Base-by-base conservation (phyloP, 2,113 vertebrate genomes). In the Cynoglossus semilaevis region DNA sequence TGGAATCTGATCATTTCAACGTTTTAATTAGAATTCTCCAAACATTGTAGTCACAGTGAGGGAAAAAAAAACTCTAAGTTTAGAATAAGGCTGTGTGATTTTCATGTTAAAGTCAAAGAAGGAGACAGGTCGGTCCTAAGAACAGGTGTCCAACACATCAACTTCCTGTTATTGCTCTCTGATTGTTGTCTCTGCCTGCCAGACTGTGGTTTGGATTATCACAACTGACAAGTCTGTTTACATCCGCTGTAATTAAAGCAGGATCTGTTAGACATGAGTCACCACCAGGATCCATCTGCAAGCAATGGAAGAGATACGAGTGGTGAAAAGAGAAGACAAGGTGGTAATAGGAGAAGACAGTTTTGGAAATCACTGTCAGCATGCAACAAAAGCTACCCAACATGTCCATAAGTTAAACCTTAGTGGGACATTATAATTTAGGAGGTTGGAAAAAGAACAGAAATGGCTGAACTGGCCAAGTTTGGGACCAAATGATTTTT, bases 191-290 rank as follows among this genome's bases (percentile, higher is more conserved):
- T 83, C 55, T 22, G 13, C 53, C 37, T 36, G 51, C 57, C 29
- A 46, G 76, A 29, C 45, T 19, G 64, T 82, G 80, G 66, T 85
- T 77, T 44, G 7, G 80, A 87, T 90, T 85, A 88, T 40, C 51
- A 69, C 66, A 77, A 77, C 67, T 72, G 84, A 84, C 74, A 76
- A 71, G 18, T 52, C 63, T 89, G 87, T 89, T 90, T 91, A 84
- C 71, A 78, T 87, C 67, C 42, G 40, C 49, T 15, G 40, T 82
- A 77, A 83, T 83, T 82, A 76, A 80, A 82, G 51, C 63, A 43
- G 70, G 67, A 51, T 59, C 70, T 78, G 76, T 58, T 66, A 77
- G 58, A 57, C 58, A 36, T 85, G 87, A 90, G 67, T 88, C 88
- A 87, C 60, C 22, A 4, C 2, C 22, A 29, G 50, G 52, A 72